Percentiles rank a stretch among this genome's conserved stretches.
Conservation (phyloP, 2,797 vertebrate species). For the Uromys caudimaculatus region DNA sequence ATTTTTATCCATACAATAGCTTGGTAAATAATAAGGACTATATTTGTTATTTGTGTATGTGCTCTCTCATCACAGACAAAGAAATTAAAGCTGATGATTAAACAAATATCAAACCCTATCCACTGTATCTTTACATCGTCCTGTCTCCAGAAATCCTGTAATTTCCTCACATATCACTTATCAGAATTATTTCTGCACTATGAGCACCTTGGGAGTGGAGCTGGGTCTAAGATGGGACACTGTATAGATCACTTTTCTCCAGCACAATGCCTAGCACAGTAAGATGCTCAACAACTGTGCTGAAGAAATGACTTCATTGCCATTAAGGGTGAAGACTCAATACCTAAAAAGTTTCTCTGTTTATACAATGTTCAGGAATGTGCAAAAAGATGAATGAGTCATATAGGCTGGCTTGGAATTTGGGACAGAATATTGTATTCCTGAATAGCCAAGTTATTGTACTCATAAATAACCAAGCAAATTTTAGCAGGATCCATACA, state of each 20-base stretch:
- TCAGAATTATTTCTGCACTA: not conserved
- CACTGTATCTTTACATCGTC: not conserved
- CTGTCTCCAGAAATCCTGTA: not conserved
- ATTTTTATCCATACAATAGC: not conserved
- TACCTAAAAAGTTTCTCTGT: not conserved
- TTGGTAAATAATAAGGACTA: not conserved
- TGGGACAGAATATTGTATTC: not conserved
- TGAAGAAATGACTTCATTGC: not conserved
- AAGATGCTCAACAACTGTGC: not conserved
- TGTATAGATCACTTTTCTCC: not conserved
- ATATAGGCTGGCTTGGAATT: not conserved
- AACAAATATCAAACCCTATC: not conserved
- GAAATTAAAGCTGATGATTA: not conserved
- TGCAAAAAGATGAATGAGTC: not conserved
- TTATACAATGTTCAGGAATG: not conserved
- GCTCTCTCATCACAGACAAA: not conserved
- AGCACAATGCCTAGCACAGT: not conserved
- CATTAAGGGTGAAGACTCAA: not conserved
- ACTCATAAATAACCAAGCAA: not conserved
- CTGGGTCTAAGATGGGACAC: too few relatives aligned
- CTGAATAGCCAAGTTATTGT: not conserved
- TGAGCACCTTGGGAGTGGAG: not conserved
- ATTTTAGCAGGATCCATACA: not conserved
- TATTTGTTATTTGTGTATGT: not conserved
- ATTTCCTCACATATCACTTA: not conserved